A percentile compares a stretch with the other conserved stretches of the same genome.
Evolutionary conservation across 2,797 vertebrate species (phyloP).

Genomic region (Stomatorhinus walkeri): DNA sequence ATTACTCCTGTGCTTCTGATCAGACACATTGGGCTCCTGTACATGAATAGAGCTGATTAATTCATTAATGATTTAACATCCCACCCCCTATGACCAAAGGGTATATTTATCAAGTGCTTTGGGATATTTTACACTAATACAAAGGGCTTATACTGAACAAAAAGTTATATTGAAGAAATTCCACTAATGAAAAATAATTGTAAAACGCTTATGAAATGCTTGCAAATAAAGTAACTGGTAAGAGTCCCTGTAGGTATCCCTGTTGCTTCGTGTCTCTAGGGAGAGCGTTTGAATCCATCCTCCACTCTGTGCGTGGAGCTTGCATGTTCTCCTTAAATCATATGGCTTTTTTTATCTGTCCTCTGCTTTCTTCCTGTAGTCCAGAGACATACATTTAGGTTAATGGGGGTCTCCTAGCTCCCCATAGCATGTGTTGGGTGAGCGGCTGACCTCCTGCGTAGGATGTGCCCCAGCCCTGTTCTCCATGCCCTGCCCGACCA

Average conservation of each 20-base stretch:
- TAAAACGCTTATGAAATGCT: not conserved
- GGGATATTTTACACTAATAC: slow-evolving; percentile 6
- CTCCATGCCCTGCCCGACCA: not conserved
- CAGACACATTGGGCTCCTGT: not conserved
- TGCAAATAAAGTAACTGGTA: not conserved
- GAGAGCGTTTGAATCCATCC: not conserved
- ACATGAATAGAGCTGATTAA: slow-evolving; percentile 8
- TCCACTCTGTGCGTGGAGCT: not conserved
- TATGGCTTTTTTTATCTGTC: not conserved
- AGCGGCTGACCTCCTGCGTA: not conserved
- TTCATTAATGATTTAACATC: slow-evolving; percentile 17
- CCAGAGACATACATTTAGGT: not conserved
- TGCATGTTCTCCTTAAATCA: not conserved
- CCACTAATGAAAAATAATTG: not conserved
- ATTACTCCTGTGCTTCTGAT: slow-evolving; percentile 3
- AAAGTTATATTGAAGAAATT: not conserved
- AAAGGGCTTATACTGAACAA: not conserved
- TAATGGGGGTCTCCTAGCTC: not conserved
- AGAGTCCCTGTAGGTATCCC: not conserved
- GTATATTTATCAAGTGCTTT: not conserved
- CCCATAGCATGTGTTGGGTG: not conserved
- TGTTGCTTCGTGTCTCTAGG: not conserved
- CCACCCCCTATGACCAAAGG: not conserved
- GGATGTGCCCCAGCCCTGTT: not conserved
- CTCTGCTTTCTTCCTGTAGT: not conserved